Conservation (phyloP, 2,888 invertebrate species). For the Drosophila paramelanica region DNA sequence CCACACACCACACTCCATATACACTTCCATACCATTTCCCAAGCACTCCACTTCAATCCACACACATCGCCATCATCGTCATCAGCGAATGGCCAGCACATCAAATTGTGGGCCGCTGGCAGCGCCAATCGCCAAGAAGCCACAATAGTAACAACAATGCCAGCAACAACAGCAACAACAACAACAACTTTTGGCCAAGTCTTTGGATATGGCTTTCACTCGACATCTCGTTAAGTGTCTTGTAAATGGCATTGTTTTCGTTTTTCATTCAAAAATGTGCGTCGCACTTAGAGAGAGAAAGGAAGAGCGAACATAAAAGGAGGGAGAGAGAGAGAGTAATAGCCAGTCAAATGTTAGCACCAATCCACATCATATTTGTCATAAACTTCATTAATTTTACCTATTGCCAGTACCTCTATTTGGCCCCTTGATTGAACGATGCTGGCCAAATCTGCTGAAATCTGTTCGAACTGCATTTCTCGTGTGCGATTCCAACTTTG, state of each 20-base stretch:
- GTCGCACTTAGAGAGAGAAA: constrained; percentile 31
- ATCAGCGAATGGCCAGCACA: constrained; percentile 55
- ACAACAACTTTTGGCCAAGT: constrained; percentile 44
- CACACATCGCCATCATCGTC: constrained; percentile 31
- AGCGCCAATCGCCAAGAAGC: constrained; percentile 56
- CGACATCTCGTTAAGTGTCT: constrained; percentile 80
- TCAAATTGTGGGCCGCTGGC: constrained; percentile 57
- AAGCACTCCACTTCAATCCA: constrained; percentile 43
- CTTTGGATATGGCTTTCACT: constrained; percentile 57
- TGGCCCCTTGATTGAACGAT: constrained; percentile 7
- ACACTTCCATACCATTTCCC: constrained; percentile 48
- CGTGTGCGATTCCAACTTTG: constrained; percentile 31
- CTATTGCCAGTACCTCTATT: constrained; percentile 25
- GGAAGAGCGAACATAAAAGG: not conserved
- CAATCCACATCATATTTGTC: constrained; percentile 64
- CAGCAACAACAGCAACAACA: constrained; percentile 23
- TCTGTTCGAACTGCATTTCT: not conserved
- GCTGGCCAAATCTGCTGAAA: constrained; percentile 39
- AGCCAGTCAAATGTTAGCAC: too few species aligned
- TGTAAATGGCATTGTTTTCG: constrained; percentile 81
- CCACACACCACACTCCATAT: constrained; percentile 12
- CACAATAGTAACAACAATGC: constrained; percentile 41
- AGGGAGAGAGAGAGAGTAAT: not conserved
- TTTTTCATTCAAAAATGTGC: constrained; percentile 78
- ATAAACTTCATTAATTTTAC: constrained; percentile 71